Conservation (phyloP, 2,113 vertebrate genomes). For the Talpa occidentalis region DNA sequence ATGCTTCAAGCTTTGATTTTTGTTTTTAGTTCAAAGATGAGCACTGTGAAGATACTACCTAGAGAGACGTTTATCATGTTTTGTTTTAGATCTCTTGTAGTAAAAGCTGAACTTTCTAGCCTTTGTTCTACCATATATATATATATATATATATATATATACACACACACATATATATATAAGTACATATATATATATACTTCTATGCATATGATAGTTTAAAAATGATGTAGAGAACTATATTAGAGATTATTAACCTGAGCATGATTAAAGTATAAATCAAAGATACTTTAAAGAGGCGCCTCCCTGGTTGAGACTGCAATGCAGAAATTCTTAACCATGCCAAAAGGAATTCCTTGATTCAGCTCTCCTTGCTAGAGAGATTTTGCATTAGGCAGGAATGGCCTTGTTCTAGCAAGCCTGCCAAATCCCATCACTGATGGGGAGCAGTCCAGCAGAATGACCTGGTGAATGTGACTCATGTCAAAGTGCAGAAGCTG, state of each 20-base stretch:
- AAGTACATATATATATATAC: no score
- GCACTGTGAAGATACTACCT: neutral
- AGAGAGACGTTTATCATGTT: slow-evolving; percentile 35
- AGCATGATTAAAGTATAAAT: neutral
- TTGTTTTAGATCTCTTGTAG: slow-evolving; percentile 21
- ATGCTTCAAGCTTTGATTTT: slow-evolving; percentile 46
- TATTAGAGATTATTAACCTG: slow-evolving; percentile 10
- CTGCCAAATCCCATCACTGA: neutral
- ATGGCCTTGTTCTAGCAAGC: neutral
- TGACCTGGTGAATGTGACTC: neutral
- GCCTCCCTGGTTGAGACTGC: neutral
- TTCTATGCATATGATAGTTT: neutral
- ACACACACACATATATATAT: no score
- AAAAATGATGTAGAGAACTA: neutral
- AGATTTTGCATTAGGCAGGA: neutral
- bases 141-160: no score
- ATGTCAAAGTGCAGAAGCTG: neutral
- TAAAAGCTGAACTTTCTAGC: slow-evolving; percentile 45
- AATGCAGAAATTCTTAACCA: neutral
- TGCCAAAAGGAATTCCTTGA: neutral
- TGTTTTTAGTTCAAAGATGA: slow-evolving; percentile 37
- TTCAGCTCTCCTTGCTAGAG: neutral
- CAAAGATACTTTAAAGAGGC: neutral
- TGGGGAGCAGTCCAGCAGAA: neutral
- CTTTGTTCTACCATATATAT: neutral